A percentile compares a stretch with the other conserved stretches of the same genome.
Conservation (phyloP, 2,797 vertebrate genomes). For the Bovichtus diacanthus region DNA sequence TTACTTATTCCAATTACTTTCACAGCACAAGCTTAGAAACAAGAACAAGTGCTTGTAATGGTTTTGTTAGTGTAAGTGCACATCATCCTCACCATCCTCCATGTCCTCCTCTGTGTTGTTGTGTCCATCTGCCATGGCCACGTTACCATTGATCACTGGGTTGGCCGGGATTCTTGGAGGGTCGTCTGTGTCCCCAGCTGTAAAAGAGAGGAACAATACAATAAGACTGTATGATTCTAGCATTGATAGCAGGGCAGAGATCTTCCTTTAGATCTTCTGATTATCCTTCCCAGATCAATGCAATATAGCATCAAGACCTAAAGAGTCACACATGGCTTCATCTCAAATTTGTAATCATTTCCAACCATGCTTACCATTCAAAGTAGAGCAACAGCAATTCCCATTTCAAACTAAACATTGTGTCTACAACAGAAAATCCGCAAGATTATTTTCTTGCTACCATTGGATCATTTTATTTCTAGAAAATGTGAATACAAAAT, state of each 20-base stretch:
- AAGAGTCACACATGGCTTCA: neutral
- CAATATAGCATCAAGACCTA: neutral
- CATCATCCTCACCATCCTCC: constrained; percentile 93
- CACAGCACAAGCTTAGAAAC: neutral
- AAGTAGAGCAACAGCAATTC: neutral
- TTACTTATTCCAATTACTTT: neutral
- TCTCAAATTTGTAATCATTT: neutral
- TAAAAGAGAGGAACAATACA: constrained; percentile 1
- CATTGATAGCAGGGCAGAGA: neutral
- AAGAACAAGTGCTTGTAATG: neutral
- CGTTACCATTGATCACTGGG: constrained; percentile 98
- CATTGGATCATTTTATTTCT: neutral
- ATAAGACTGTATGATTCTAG: neutral
- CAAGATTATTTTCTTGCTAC: neutral
- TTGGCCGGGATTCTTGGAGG: constrained; percentile 98
- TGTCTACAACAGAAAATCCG: neutral
- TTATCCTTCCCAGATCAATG: neutral
- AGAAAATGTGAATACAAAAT: neutral
- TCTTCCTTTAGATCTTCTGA: neutral
- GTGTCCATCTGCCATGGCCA: constrained; percentile 97
- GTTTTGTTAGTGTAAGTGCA: neutral
- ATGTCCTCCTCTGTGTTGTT: constrained; percentile 99
- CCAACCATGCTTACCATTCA: neutral
- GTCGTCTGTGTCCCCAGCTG: constrained; percentile 98
- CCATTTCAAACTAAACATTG: neutral